Conservation (phyloP, 2,113 vertebrate genomes). For the Corythaixoides concolor region DNA sequence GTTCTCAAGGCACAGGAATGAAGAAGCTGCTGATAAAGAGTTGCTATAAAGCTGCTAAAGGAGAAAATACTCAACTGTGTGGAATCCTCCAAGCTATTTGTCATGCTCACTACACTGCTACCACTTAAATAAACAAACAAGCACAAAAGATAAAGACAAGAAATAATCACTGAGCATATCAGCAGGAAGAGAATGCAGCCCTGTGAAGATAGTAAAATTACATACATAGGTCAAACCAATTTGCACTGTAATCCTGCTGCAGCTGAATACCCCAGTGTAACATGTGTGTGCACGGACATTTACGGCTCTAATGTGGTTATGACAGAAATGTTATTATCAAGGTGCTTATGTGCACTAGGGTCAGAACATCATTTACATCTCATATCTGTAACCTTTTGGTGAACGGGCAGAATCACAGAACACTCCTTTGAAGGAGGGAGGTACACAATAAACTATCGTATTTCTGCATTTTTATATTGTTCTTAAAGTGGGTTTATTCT, state of each 20-base stretch:
- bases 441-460: neutral
- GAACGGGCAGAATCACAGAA: neutral
- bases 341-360: neutral
- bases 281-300: neutral
- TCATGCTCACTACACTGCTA: conserved; percentile 44
- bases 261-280: neutral
- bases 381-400: neutral
- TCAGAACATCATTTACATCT: neutral
- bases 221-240: conserved; percentile 13
- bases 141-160: conserved; percentile 46
- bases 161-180: conserved; percentile 12
- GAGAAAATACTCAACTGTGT: neutral
- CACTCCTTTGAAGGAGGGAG: neutral
- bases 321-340: neutral
- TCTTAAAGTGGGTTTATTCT: neutral
- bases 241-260: conserved; percentile 30
- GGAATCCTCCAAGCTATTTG: conserved; percentile 21
- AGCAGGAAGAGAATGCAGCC: neutral
- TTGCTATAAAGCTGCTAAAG: neutral
- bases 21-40: neutral
- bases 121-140: conserved; percentile 58
- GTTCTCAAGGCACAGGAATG: neutral
- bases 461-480: neutral
- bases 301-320: neutral
- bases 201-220: conserved; percentile 42